Conservation (phyloP, 2,797 vertebrate species). For the Smutsia temminckii region DNA sequence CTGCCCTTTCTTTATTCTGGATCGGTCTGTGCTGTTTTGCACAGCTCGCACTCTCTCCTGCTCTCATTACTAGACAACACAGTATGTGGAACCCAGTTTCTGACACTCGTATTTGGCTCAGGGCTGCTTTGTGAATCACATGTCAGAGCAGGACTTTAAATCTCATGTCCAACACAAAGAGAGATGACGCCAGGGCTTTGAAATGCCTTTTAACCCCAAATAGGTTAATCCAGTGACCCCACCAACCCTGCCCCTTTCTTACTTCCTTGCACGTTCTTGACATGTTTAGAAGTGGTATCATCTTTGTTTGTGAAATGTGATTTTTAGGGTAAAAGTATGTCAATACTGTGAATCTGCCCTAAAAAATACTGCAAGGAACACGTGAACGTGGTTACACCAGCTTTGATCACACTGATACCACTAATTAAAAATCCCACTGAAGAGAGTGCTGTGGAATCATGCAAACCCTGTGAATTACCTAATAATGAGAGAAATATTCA, state of each 20-base stretch:
- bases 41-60: slow-evolving; percentile 47
- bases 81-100: slow-evolving; percentile 65
- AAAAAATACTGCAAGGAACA: slow-evolving; percentile 53
- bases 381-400: neutral
- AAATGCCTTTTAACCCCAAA: slow-evolving; percentile 69
- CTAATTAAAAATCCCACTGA: slow-evolving; percentile 81
- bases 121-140: slow-evolving; percentile 74
- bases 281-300: slow-evolving; percentile 64
- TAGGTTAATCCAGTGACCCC: slow-evolving; percentile 48
- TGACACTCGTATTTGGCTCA: slow-evolving; percentile 70
- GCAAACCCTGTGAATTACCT: slow-evolving; percentile 82
- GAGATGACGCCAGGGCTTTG: slow-evolving; percentile 70
- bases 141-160: slow-evolving; percentile 68
- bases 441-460: slow-evolving; percentile 63
- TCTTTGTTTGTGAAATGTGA: slow-evolving; percentile 68
- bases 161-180: slow-evolving; percentile 72
- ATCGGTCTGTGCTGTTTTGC: slow-evolving; percentile 27
- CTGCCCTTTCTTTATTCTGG: slow-evolving; percentile 64
- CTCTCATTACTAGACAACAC: slow-evolving; percentile 44
- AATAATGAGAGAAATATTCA: slow-evolving; percentile 86
- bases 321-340: slow-evolving; percentile 63
- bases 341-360: slow-evolving; percentile 45
- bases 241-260: neutral
- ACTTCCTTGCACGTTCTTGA: slow-evolving; percentile 62
- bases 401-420: slow-evolving; percentile 74